These are phyloP conservation scores for Hydrochoerus hydrochaeris DNA, from an alignment of 2,113 vertebrate genomes.

Conservation along the genomic window DNA sequence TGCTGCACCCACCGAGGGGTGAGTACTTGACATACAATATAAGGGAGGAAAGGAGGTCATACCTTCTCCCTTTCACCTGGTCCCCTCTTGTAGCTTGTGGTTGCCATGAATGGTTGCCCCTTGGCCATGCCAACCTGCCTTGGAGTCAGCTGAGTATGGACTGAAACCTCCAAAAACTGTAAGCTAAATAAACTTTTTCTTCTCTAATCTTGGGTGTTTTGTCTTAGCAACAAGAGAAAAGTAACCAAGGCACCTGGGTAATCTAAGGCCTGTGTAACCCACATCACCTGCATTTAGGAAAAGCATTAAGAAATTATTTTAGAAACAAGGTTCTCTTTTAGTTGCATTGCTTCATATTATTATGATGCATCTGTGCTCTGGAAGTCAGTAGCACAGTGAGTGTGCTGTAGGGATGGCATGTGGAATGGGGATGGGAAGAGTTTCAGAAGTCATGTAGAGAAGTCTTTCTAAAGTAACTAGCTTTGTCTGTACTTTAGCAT, in stretches of 20 bases:
- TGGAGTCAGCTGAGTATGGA: no score
- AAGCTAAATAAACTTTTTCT: no score
- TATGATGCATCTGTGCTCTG: neutral
- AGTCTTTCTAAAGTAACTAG: neutral
- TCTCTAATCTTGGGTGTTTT: no score
- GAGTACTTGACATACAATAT: no score
- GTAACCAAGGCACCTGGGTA: neutral
- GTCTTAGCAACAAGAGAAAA: no score
- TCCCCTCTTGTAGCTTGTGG: no score
- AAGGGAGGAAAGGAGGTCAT: no score
- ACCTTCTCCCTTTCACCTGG: no score
- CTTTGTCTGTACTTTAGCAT: neutral
- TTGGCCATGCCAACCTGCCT: no score
- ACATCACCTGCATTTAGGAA: neutral
- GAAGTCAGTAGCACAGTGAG: accelerated
- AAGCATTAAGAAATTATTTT: conserved; percentile 13
- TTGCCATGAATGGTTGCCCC: no score
- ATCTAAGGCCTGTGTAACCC: neutral
- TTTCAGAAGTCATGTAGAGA: neutral
- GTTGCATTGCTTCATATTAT: neutral
- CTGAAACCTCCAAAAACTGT: no score
- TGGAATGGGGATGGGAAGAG: neutral
- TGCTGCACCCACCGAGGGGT: no score
- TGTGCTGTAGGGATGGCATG: neutral
- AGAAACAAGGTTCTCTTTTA: neutral